phyloP scores from a whole-genome alignment of 2,888 invertebrate species.

The Osmoderma eremita region DNA sequence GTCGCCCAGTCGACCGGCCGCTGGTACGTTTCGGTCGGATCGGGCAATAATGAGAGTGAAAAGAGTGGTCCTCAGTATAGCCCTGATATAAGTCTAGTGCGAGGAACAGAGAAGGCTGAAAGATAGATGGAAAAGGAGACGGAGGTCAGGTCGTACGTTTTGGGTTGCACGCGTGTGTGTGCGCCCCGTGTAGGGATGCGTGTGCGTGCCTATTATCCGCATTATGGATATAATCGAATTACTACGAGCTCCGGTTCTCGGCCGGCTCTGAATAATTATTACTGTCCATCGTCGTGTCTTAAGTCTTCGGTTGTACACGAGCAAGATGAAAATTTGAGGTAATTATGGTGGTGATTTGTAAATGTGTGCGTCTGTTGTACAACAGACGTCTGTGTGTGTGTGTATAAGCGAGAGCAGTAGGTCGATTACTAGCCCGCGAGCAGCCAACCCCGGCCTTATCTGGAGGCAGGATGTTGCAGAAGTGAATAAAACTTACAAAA shows the following conservation, averaged over 20 bases:
- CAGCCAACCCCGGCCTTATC: no score
- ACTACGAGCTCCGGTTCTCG: conserved; percentile 14
- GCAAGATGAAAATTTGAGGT: no score
- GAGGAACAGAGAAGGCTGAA: background rate
- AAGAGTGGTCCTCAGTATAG: background rate
- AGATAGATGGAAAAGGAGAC: conserved; percentile 4
- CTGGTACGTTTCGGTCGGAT: background rate
- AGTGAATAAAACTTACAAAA: no score
- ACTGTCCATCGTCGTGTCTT: conserved; percentile 4
- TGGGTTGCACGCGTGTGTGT: no score
- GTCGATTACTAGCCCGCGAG: conserved; percentile 20
- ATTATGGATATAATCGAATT: conserved; percentile 29
- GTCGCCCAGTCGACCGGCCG: conserved; percentile 7
- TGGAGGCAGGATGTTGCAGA: no score
- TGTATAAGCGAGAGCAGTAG: background rate
- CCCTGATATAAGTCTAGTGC: background rate
- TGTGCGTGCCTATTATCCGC: conserved; percentile 15
- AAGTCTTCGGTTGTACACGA: no score
- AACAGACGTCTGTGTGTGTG: no score
- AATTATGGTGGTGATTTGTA: background rate
- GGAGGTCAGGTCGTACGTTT: background rate
- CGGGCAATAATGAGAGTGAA: background rate
- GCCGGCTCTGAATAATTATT: conserved; percentile 19
- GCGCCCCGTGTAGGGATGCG: conserved; percentile 1
- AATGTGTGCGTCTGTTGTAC: background rate